These are phyloP conservation scores for Drosophila ohnishii DNA, from an alignment of 1,140 invertebrate genomes.

Conservation along the genomic window DNA sequence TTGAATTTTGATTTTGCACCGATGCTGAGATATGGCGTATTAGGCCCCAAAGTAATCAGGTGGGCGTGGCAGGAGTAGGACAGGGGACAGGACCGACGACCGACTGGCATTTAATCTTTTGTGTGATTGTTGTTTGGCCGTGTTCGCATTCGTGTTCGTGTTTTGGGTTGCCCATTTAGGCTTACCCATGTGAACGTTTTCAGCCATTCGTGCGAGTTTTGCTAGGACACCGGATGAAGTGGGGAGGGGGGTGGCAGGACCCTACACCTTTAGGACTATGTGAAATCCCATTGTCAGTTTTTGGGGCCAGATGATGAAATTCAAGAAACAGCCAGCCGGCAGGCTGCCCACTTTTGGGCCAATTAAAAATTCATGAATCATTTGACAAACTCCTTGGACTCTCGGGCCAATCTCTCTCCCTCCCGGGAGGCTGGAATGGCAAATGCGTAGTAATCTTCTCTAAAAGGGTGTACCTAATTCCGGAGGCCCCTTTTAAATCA, in stretches of 20 bases:
- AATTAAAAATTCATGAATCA: slow-evolving; percentile 81
- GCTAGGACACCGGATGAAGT: slow-evolving; percentile 4
- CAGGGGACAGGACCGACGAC: neutral
- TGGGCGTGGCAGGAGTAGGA: slow-evolving; percentile 23
- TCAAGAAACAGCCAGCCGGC: slow-evolving; percentile 33
- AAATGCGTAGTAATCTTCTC: slow-evolving; percentile 66
- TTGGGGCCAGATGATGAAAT: slow-evolving; percentile 34
- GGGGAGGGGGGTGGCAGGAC: neutral
- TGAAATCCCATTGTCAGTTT: slow-evolving; percentile 50
- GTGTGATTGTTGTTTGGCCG: slow-evolving; percentile 67
- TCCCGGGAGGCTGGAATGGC: slow-evolving; percentile 32
- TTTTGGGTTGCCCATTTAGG: slow-evolving; percentile 77
- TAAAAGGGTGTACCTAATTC: slow-evolving; percentile 59
- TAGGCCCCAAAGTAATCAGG: slow-evolving; percentile 78
- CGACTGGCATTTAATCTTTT: slow-evolving; percentile 75
- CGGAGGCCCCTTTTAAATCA: slow-evolving; percentile 40
- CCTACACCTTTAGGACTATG: neutral
- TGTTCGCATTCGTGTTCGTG: slow-evolving; percentile 63
- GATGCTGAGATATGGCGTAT: slow-evolving; percentile 81
- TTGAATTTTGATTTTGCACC: slow-evolving; percentile 82
- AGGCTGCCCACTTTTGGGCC: slow-evolving; percentile 56
- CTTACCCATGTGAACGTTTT: slow-evolving; percentile 66
- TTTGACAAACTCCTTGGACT: slow-evolving; percentile 73
- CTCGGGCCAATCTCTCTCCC: slow-evolving; percentile 45
- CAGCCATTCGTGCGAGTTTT: slow-evolving; percentile 36